These are phyloP conservation scores for Metaphire vulgaris DNA, from an alignment of 1,140 invertebrate species.

Conservation along the genomic window DNA sequence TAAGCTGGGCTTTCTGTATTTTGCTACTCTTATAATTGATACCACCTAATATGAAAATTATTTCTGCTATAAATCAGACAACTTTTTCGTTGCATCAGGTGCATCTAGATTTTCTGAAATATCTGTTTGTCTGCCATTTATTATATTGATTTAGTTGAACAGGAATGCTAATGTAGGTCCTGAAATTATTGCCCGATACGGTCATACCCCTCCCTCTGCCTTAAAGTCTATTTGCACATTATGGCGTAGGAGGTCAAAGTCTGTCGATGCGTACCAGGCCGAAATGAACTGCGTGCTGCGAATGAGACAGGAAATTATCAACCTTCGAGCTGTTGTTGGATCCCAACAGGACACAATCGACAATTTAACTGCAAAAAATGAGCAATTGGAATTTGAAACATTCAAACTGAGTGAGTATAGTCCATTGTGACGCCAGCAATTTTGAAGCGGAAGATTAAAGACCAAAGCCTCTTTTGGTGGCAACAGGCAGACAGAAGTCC, in stretches of 20 bases:
- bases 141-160: too few species aligned
- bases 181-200: too few species aligned
- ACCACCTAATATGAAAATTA: too few species aligned
- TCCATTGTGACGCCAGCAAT: background rate
- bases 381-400: slow-evolving; percentile 34
- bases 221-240: too few species aligned
- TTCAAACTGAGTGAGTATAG: slow-evolving; percentile 32
- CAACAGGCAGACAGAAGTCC: background rate
- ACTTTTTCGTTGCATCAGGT: too few species aligned
- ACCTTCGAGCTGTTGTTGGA: slow-evolving; percentile 41
- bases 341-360: slow-evolving; percentile 35
- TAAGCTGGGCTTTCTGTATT: too few species aligned
- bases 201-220: too few species aligned
- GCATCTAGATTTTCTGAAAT: too few species aligned
- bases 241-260: slow-evolving; percentile 43
- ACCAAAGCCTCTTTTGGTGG: background rate
- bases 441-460: background rate
- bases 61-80: too few species aligned
- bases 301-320: slow-evolving; percentile 46
- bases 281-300: slow-evolving; percentile 44
- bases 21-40: too few species aligned
- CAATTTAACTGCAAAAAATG: slow-evolving; percentile 35
- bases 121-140: too few species aligned
- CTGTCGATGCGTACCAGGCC: slow-evolving; percentile 46
- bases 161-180: too few species aligned